phyloP scores from a whole-genome alignment of 2,113 vertebrate species.

The Amphiprion ocellaris region DNA sequence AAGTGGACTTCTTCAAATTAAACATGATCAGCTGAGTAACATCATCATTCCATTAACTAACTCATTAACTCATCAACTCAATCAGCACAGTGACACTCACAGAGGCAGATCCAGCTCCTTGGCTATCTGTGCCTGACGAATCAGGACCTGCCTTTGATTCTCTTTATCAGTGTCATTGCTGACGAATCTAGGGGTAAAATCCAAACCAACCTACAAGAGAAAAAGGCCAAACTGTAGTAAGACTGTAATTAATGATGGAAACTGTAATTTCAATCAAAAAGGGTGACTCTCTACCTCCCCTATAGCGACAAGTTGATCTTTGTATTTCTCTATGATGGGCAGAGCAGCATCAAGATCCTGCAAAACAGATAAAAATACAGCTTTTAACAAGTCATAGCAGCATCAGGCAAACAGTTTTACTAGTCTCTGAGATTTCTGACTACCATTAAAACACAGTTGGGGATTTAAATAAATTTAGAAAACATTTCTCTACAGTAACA shows the following conservation, averaged over 20 bases:
- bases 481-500: no score
- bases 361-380: constrained; percentile 2
- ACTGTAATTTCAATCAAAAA: not conserved
- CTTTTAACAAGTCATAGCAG: no score
- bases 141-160: constrained; percentile 91
- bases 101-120: constrained; percentile 92
- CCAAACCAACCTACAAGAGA: constrained; percentile 90
- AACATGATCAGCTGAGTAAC: no score
- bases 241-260: not conserved
- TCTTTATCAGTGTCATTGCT: constrained; percentile 89
- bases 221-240: not conserved
- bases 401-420: no score
- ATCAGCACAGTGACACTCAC: constrained; percentile 72
- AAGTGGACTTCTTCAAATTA: no score
- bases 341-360: constrained; percentile 94
- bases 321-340: constrained; percentile 92
- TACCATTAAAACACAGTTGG: no score
- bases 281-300: constrained; percentile 88
- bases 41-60: no score
- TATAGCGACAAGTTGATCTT: constrained; percentile 91
- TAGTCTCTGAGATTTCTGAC: no score
- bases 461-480: no score
- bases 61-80: no score
- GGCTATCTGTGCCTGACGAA: constrained; percentile 91
- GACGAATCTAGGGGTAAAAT: constrained; percentile 94